Percentiles rank a stretch among this genome's conserved stretches.
phyloP scores from a whole-genome alignment of 2,113 vertebrate species.

The Spermophilus dauricus region DNA sequence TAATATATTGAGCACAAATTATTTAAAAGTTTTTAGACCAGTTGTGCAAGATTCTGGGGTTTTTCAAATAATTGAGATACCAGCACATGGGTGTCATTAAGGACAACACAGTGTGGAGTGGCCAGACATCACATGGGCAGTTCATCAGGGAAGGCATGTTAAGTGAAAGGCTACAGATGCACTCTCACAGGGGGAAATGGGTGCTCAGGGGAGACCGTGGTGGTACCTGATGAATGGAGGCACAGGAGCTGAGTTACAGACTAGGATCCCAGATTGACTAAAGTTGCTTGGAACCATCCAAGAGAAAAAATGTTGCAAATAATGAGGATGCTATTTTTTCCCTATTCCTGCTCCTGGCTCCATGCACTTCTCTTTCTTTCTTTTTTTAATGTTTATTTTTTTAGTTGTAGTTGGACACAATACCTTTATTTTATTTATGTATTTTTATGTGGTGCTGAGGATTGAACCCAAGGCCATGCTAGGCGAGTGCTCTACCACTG shows the following conservation, averaged over 20 bases:
- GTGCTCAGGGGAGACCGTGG: fast-evolving
- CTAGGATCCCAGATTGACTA: background rate
- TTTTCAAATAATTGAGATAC: background rate
- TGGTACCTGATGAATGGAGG: background rate
- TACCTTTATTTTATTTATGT: too few relatives aligned
- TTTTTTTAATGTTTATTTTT: too few relatives aligned
- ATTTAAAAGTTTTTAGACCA: too few relatives aligned
- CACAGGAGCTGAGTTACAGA: background rate
- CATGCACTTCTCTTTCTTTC: background rate
- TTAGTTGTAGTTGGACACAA: too few relatives aligned
- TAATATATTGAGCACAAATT: too few relatives aligned
- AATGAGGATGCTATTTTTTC: background rate
- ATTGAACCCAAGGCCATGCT: too few relatives aligned
- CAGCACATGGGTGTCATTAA: background rate
- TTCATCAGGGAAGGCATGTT: background rate
- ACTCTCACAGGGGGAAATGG: too few relatives aligned
- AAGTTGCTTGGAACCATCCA: background rate
- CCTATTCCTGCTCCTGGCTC: background rate
- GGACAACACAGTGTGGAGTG: background rate
- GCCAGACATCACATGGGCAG: background rate
- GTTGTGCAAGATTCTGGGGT: background rate
- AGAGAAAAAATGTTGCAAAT: background rate
- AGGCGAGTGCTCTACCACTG: too few relatives aligned
- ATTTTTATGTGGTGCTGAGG: too few relatives aligned
- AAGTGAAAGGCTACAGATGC: background rate